Base-by-base conservation (phyloP, 2,888 invertebrate species). In the Xestia xanthographa region DNA sequence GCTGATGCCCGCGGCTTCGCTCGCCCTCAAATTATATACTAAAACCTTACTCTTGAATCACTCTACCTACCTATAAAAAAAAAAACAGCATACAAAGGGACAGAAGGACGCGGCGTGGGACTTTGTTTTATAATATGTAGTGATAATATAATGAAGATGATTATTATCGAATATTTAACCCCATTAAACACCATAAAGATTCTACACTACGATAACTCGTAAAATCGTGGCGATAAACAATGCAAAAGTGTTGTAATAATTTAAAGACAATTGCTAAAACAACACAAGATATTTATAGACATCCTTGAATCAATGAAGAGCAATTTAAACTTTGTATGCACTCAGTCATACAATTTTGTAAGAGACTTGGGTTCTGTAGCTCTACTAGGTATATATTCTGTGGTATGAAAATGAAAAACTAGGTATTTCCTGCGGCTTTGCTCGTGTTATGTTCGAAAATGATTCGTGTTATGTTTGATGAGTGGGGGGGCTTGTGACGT, bases 241-340 rank as follows among this genome's bases (percentile, higher is more conserved):
- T 12, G 45, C 20, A 38, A 76, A 63, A 38, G 9, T 71, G 53
- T 65, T 34, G 26, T 34, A 66, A 65, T 58, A 66, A 78, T 62
- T 53, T 29, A 62, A 53, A 60, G 29, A 45, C 66, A 66, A 60
- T 53, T 34, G 29, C n/a, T 38, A 17, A 26, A 72, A 69, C 22
- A n/a, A 70, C 43, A 65, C 11, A 22, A 66, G 45, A 29, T 9
- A 73, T 68, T 63, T 67, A 73, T 41, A 70, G 34, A 29, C 26
- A 50, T 34, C 82, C 82, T 82, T 84, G 82, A 73, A 65, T 50
- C 63, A 84, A 84, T 84, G 26, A 62, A 71, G 67, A 80, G 17
- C 60, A 68, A 66, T 82, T 79, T 45, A 81, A 22, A 41, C 34
- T 67, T 26, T 60, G 60, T 20, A 5, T 3, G 66, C 45, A 41